Conservation (phyloP, 1,140 invertebrate genomes). For the Drosophila pallidifrons region DNA sequence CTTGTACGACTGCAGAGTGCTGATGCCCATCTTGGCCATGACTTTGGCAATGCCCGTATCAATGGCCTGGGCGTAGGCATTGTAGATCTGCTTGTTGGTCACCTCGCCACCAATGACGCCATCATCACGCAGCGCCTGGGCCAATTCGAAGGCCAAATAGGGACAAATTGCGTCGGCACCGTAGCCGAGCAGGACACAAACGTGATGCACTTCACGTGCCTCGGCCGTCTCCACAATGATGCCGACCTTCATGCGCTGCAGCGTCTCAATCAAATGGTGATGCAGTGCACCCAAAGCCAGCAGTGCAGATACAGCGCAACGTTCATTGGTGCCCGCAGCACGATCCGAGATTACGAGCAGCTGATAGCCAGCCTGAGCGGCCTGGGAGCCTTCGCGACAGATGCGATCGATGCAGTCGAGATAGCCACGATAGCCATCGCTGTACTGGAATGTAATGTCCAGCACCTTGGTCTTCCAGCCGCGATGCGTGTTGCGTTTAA, state of each 20-base stretch:
- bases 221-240: slow-evolving; percentile 97
- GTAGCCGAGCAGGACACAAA: slow-evolving; percentile 98
- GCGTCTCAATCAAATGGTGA: slow-evolving; percentile 97
- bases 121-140: slow-evolving; percentile 92
- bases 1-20: slow-evolving; percentile 99
- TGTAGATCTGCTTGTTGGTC: slow-evolving; percentile 94
- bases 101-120: slow-evolving; percentile 91
- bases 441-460: slow-evolving; percentile 94
- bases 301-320: slow-evolving; percentile 93
- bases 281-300: slow-evolving; percentile 96
- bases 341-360: slow-evolving; percentile 96
- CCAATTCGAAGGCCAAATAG: slow-evolving; percentile 97
- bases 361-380: slow-evolving; percentile 93
- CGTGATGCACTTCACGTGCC: slow-evolving; percentile 98
- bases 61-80: slow-evolving; percentile 87
- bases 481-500: slow-evolving; percentile 93
- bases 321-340: slow-evolving; percentile 88
- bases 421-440: slow-evolving; percentile 90
- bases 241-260: slow-evolving; percentile 98
- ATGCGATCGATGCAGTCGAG: slow-evolving; percentile 92
- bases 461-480: slow-evolving; percentile 97
- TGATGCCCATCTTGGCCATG: slow-evolving; percentile 99
- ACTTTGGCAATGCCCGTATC: slow-evolving; percentile 93
- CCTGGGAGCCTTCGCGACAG: slow-evolving; percentile 92
- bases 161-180: slow-evolving; percentile 99